Evolutionary conservation across 2,113 vertebrate species (phyloP).

Genomic region (Hyperopisus bebe): DNA sequence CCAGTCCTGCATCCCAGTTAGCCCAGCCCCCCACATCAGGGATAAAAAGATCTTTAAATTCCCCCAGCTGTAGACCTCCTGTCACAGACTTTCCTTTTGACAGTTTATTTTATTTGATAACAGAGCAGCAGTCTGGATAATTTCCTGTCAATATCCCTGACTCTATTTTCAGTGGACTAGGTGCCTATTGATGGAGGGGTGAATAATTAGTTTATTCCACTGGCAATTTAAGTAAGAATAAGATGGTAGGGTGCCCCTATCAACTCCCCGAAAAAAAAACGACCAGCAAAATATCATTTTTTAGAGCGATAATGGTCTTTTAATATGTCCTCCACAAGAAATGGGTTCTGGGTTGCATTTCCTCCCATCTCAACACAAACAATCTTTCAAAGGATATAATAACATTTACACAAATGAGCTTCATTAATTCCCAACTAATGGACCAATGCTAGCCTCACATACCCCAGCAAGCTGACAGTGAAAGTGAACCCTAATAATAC

Average conservation of each 20-base stretch:
- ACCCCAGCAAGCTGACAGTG: slow-evolving; percentile 39
- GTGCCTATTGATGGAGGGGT: slow-evolving; percentile 77
- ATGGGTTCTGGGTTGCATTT: slow-evolving; percentile 79
- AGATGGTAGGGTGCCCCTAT: slow-evolving; percentile 82
- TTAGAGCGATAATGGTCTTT: slow-evolving; percentile 84
- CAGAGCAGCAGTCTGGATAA: slow-evolving; percentile 57
- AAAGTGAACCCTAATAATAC: not conserved
- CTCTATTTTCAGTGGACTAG: slow-evolving; percentile 81
- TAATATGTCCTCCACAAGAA: slow-evolving; percentile 83
- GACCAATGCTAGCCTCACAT: slow-evolving; percentile 76
- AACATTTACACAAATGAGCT: slow-evolving; percentile 81
- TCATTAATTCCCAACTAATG: slow-evolving; percentile 83
- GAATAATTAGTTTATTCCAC: slow-evolving; percentile 87
- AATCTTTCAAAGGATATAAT: slow-evolving; percentile 77
- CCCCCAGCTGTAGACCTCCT: not conserved
- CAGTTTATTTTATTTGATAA: slow-evolving; percentile 44
- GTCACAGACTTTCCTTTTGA: slow-evolving; percentile 20
- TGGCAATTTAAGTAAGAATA: slow-evolving; percentile 74
- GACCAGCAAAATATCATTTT: slow-evolving; percentile 94
- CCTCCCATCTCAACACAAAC: slow-evolving; percentile 75
- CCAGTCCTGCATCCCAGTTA: not conserved
- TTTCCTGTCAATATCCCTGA: slow-evolving; percentile 67
- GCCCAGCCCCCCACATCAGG: not conserved
- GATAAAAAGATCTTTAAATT: slow-evolving; percentile 60
- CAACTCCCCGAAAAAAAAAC: slow-evolving; percentile 85